phyloP scores from a whole-genome alignment of 1,140 invertebrate species.

The Colletes latitarsis region DNA sequence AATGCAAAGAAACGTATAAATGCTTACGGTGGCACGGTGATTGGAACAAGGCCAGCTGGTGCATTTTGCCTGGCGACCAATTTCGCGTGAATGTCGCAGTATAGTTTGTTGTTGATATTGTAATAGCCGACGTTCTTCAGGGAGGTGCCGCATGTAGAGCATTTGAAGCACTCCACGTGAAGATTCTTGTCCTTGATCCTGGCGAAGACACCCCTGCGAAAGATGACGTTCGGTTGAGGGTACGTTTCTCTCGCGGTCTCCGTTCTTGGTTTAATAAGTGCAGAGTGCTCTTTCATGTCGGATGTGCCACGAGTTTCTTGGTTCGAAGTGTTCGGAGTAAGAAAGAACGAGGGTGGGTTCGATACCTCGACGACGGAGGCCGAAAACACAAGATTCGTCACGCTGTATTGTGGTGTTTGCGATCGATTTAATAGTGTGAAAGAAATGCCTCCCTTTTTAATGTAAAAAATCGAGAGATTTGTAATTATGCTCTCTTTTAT shows the following conservation, averaged over 20 bases:
- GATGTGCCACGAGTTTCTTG: constrained; percentile 58
- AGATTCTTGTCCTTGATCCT: constrained; percentile 97
- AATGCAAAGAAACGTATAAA: too few species aligned
- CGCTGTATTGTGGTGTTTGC: constrained; percentile 28
- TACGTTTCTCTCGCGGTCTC: not conserved
- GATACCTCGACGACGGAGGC: constrained; percentile 66
- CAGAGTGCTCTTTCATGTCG: constrained; percentile 36
- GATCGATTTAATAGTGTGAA: not conserved
- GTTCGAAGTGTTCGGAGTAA: constrained; percentile 12
- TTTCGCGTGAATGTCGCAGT: constrained; percentile 97
- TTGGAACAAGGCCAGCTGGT: constrained; percentile 87
- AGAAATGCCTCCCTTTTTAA: too few species aligned
- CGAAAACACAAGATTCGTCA: constrained; percentile 29
- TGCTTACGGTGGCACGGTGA: constrained; percentile 91
- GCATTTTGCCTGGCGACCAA: constrained; percentile 92
- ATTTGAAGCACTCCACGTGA: constrained; percentile 98
- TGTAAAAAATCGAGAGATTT: too few species aligned
- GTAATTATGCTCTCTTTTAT: too few species aligned
- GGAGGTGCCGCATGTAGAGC: constrained; percentile 95
- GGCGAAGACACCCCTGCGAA: constrained; percentile 94
- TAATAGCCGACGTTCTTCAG: constrained; percentile 98
- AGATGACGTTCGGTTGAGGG: not conserved
- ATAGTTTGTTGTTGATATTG: constrained; percentile 97
- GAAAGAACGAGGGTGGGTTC: constrained; percentile 6
- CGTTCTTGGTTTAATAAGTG: constrained; percentile 12